phyloP scores from a whole-genome alignment of 2,797 vertebrate genomes.

The Melanotaenia nigrans region DNA sequence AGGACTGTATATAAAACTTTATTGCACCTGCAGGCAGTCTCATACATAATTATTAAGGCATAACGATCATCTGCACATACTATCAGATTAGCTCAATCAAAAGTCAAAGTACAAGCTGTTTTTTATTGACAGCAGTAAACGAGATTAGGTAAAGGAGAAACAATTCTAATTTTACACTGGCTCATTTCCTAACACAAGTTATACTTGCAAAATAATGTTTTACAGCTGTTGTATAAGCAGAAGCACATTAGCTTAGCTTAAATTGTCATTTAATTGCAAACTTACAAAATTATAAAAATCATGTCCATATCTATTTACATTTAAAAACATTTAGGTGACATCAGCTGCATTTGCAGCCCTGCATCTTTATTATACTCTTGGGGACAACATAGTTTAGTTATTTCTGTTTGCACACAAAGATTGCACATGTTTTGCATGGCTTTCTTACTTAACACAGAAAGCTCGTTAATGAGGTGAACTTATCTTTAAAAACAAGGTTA shows the following conservation, averaged over 20 bases:
- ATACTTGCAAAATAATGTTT: conserved; percentile 7
- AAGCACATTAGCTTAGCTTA: background rate
- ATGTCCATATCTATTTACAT: background rate
- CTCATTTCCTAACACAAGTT: conserved; percentile 4
- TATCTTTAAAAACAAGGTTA: background rate
- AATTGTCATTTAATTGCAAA: background rate
- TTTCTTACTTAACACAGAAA: background rate
- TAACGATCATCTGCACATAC: background rate
- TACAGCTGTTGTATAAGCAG: conserved; percentile 17
- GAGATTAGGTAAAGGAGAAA: conserved; percentile 7
- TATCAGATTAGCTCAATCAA: conserved; percentile 5
- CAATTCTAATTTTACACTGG: background rate
- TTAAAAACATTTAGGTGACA: background rate
- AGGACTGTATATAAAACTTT: background rate
- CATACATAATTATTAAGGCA: background rate
- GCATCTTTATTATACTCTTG: background rate
- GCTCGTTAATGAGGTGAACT: background rate
- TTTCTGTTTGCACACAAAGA: background rate
- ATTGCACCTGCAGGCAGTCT: background rate
- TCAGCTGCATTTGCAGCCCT: background rate
- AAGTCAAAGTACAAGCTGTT: conserved; percentile 57
- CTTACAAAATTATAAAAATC: background rate
- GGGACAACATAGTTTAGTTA: background rate
- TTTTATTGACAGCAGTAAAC: conserved; percentile 52
- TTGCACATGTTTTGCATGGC: background rate